Evolutionary conservation across 2,888 invertebrate genomes (phyloP), one percentile per base, ranked within the genome.

Genomic region (Nemotelus nigrinus): DNA sequence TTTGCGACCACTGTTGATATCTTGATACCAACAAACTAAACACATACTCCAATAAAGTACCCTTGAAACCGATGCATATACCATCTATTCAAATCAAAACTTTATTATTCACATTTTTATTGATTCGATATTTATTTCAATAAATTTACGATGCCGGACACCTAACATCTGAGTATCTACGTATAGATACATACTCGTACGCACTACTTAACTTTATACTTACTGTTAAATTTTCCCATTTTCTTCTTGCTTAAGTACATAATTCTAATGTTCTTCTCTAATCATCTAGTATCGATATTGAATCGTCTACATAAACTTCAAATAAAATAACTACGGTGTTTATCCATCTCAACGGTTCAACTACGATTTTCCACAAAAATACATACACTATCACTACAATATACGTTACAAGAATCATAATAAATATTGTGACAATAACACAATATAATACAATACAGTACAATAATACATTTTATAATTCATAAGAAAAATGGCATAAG

Each of bases 401-500:
- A n/a, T 45, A 43, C 41, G 60, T 25, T 7, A 60, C 39, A 25
- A 25, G 25, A 25, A 25, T 25, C 25, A 25, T 25, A 25, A 25
- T 25, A 25, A 25, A 25, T 25, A 25, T 25, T 25, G 25, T 25
- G 25, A 1, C 25, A 25, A 25, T 25, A 25, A 25, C 25, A 25
- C 25, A 25, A 25, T 25, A 25, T 25, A 25, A 25, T 25, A 25
- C 25, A 25, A 25, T 25, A 25, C 25, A 25, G 25, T 25, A 25
- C 25, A 25, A 25, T 25, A 25, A 25, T 25, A 25, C 25, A 25
- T 47, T 63, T 53, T 50, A 53, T 55, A 78, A 70, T 76, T 78
- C 78, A 78, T 78, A 78, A 78, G 78, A 78, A 76, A 78, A 78
- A 76, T 78, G 76, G 71, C 78, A 78, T 78, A 78, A 70, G 78